Base-by-base conservation (phyloP, 1,140 invertebrate genomes). In the Drosophila prosaltans region DNA sequence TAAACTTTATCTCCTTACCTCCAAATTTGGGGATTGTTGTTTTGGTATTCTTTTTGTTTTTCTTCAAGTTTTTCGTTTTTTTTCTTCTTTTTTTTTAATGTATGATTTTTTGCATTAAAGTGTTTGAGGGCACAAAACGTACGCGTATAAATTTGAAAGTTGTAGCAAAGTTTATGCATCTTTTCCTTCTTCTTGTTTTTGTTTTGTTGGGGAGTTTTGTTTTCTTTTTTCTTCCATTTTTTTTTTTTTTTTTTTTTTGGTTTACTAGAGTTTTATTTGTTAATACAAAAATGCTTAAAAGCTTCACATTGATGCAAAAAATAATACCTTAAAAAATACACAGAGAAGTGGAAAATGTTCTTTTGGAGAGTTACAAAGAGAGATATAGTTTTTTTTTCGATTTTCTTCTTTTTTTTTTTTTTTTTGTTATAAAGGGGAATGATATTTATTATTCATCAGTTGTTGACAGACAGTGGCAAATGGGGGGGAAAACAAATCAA, bases 241-340 rank as follows among this genome's bases (percentile, higher is more conserved):
- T 45, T 65, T 78, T 69, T 10, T 43, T 63, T 64, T 78, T 60
- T 78, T 67, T 83, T 67, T 86, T n/a, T n/a, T n/a, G n/a, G n/a
- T n/a, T n/a, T 78, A 70, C 73, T 80, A 80, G 70, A 78, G 69
- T 59, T 72, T 89, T 84, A 65, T 88, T 77, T 41, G 69, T 70
- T 76, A 72, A 88, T 69, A 89, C 80, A 88, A 85, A 80, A 74
- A 88, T 89, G 78, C 77, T 82, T 89, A 72, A 78, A 89, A 89
- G 81, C 85, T 74, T 84, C 72, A 79, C 85, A 84, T 79, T 84
- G 78, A 84, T 89, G 80, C 80, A 89, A 84, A 84, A 88, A 89
- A 84, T 81, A 75, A 84, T 83, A 81, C 81, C 41, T 73, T 81
- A 84, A 84, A 89, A 81, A 81, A 84, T 80, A 89, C 78, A 84